Conservation (phyloP, 2,113 vertebrate species). For the Chinchilla lanigera region DNA sequence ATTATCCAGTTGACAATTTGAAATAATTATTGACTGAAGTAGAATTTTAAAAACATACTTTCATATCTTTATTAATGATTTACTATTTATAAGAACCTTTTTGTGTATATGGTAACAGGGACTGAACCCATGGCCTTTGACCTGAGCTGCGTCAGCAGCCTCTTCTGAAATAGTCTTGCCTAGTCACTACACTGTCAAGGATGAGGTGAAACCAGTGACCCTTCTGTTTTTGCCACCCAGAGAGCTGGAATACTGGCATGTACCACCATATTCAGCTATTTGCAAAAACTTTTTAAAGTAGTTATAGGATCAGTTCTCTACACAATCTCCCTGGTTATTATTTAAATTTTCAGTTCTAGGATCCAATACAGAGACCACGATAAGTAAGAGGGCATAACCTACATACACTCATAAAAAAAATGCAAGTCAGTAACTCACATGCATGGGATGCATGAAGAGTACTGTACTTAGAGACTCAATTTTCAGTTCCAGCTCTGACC, state of each 20-base stretch:
- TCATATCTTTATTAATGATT: conserved; percentile 27
- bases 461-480: not conserved
- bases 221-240: no score
- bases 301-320: not conserved
- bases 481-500: not conserved
- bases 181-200: not conserved
- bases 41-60: not conserved
- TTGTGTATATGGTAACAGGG: not conserved
- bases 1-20: conserved; percentile 10
- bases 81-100: not conserved
- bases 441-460: not conserved
- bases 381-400: not conserved
- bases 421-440: not conserved
- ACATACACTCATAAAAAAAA: not conserved
- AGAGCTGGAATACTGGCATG: not conserved
- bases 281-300: not conserved
- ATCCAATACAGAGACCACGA: not conserved
- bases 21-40: not conserved
- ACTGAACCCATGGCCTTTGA: not conserved
- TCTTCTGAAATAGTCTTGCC: not conserved
- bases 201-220: not conserved
- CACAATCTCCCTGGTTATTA: not conserved
- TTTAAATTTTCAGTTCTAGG: not conserved
- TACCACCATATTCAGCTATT: not conserved
- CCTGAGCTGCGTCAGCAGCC: not conserved